Evolutionary conservation across 2,797 vertebrate species (phyloP), one percentile per base, ranked within the genome.

Genomic region (Coilia nasus): DNA sequence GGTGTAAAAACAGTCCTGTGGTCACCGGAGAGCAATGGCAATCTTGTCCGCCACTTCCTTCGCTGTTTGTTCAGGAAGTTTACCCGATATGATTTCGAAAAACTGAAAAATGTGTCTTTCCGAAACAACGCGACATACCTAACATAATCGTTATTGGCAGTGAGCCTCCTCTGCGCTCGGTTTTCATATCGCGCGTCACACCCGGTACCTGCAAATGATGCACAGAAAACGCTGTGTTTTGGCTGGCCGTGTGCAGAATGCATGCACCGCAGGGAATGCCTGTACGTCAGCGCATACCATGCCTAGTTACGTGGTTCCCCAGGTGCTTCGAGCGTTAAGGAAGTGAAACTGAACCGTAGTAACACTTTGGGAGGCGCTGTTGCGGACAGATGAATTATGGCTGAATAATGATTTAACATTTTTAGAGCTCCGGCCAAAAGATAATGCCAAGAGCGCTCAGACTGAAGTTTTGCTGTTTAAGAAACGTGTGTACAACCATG

Each of bases 1-100:
- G 95, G 94, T 95, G 96, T 96, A 96, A 97, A 97, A 96, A 95
- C 92, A 94, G 95, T 94, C 88, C 89, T 87, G 90, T 93, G 91
- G 91, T 96, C 95, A 96, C 92, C 93, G 92, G 91, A 84, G 90
- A 96, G 96, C 95, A 95, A 94, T 94, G 94, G 94, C 91, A 94
- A 90, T 88, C 93, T 90, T 91, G 92, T 93, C 91, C 92, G 91
- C 91, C 94, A 91, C 92, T 95, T 95, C 94, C 93, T 94, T 91
- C 83, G 91, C 92, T 93, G 91, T 93, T 94, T 87, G 90, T 91
- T 91, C 89, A 59, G 92, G 90, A 92, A 92, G 93, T 94, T 91
- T 90, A 88, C 85, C 84, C 84, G 62, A 86, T 90, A 91, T 88
- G 88, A 90, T 90, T 90, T 87, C 90, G 88, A 91, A 91, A 90